Evolutionary conservation across 2,113 vertebrate genomes (phyloP).

Genomic region (Trichomycterus rosablanca): DNA sequence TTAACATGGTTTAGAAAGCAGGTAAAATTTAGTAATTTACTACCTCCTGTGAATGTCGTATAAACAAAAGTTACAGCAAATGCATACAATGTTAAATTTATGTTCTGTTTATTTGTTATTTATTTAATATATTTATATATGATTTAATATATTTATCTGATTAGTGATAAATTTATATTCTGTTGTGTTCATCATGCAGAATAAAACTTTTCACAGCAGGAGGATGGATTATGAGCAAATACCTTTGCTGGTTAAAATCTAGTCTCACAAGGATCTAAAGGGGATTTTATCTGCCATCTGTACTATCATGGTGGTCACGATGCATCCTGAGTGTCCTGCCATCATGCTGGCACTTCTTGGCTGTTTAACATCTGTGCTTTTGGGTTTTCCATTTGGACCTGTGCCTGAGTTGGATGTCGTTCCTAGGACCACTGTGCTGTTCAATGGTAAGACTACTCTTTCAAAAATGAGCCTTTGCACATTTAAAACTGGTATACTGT

Average conservation of each 20-base stretch:
- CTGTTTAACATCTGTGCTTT: slow-evolving; percentile 44
- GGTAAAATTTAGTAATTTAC: too few relatives aligned
- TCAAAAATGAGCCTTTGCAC: neutral
- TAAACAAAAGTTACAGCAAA: too few relatives aligned
- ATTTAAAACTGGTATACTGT: neutral
- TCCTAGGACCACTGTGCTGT: slow-evolving; percentile 64
- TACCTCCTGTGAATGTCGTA: too few relatives aligned
- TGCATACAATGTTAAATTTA: too few relatives aligned
- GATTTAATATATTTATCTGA: too few relatives aligned
- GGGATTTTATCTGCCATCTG: slow-evolving; percentile 5
- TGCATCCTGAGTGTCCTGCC: slow-evolving; percentile 25
- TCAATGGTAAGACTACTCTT: slow-evolving; percentile 56
- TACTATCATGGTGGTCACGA: slow-evolving; percentile 48
- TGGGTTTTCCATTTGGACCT: slow-evolving; percentile 69
- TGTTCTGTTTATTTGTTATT: too few relatives aligned
- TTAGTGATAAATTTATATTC: too few relatives aligned
- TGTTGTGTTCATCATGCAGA: slow-evolving; percentile 28
- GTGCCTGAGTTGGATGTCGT: slow-evolving; percentile 65
- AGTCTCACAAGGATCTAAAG: slow-evolving; percentile 21
- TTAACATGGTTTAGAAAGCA: neutral
- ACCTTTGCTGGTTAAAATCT: slow-evolving; percentile 14
- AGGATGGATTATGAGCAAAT: slow-evolving; percentile 44
- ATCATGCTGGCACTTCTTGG: slow-evolving; percentile 43
- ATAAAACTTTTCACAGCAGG: slow-evolving; percentile 32
- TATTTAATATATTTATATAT: too few relatives aligned